Evolutionary conservation across 2,888 invertebrate species (phyloP), one percentile per base, ranked within the genome.

Genomic region (Quadroppia sp.): DNA sequence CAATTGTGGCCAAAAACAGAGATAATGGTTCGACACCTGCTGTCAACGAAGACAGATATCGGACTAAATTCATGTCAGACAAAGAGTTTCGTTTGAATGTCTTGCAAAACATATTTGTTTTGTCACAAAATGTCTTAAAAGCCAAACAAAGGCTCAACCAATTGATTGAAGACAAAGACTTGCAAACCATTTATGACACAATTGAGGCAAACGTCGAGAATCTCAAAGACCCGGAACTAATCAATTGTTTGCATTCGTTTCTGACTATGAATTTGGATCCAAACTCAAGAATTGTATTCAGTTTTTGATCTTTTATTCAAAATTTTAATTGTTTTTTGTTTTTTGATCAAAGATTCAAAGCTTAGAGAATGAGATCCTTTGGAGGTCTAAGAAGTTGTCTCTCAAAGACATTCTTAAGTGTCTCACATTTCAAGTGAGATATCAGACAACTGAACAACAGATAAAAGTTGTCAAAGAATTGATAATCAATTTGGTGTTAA

Each of bases 281-380:
- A 20, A 61, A 69, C 7, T 7, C 30, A 6, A 69, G 48, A 28
- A 7, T 70, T 15, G 73, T 73, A 30, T 11, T 25, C 4, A 20
- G 32, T 9, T 28, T 32, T 1, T 15, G 6, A 20, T 40, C 6
- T 13, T 64, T 30, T 40, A 23, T 36, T 30, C n/a, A 50, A 48
- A 9, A 1, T 32, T 42, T 20, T 25, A 17, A n/a, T 72, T 20
- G 13, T 20, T 45, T 64, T 28, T 15, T n/a, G 9, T 25, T n/a
- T 67, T 28, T 50, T 32, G 11, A 64, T 20, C 32, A 20, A 30
- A 73, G 73, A 28, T 73, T 25, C 48, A 45, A 25, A 30, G 17
- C n/a, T 23, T 73, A 30, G 73, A 73, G 48, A 69, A 73, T 53
- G 73, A 73, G 53, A n/a, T 73, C 20, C 48, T 73, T 3, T 71